Evolutionary conservation across 2,888 invertebrate genomes (phyloP).

Genomic region (Eupithecia subfuscata): DNA sequence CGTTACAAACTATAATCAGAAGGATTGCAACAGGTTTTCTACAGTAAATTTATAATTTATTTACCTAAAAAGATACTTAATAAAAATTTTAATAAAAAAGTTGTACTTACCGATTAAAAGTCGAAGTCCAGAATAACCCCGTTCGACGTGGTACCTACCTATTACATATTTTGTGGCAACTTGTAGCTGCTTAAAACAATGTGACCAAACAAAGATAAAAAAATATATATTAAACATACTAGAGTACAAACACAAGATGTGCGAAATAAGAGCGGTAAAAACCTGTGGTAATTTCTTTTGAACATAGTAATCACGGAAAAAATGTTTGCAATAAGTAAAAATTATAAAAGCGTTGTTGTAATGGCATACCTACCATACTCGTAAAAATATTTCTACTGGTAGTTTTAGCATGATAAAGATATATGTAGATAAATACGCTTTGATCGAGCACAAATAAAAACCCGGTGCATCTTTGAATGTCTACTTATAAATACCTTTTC

Average conservation of each 20-base stretch:
- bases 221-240: background rate
- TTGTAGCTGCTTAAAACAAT: background rate
- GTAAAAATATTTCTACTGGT: background rate
- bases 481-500: conserved; percentile 57
- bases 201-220: background rate
- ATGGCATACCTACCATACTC: background rate
- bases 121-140: background rate
- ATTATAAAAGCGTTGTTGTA: background rate
- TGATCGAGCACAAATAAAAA: conserved; percentile 54
- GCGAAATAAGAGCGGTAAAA: background rate
- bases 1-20: conserved; percentile 15
- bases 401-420: background rate
- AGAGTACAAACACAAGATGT: background rate
- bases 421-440: conserved; percentile 33
- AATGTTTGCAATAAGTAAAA: background rate
- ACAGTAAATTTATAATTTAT: background rate
- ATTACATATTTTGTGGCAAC: background rate
- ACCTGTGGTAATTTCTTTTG: conserved; percentile 3
- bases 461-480: conserved; percentile 34
- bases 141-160: background rate
- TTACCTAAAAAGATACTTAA: background rate
- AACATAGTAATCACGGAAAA: background rate
- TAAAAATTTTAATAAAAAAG: background rate
- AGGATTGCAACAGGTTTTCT: conserved; percentile 4
- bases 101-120: background rate